These are phyloP conservation scores for Heliconius congener DNA, from an alignment of 1,140 invertebrate genomes.

Conservation along the genomic window DNA sequence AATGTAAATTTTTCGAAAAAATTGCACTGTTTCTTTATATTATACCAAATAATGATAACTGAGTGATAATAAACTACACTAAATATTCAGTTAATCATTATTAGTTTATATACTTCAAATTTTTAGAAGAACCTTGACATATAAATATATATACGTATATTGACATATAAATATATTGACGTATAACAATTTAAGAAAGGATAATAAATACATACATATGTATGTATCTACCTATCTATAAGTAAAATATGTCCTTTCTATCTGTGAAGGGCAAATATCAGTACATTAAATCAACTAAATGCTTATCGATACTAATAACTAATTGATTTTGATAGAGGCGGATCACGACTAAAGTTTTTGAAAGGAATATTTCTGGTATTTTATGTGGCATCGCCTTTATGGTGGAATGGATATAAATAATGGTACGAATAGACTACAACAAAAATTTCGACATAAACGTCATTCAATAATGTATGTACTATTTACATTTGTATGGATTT, in stretches of 20 bases:
- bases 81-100: neutral
- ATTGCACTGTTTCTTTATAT: no score
- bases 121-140: neutral
- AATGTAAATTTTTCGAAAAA: no score
- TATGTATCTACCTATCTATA: neutral
- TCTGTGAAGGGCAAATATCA: neutral
- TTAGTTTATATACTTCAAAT: neutral
- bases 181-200: neutral
- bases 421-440: no score
- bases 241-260: slow-evolving; percentile 6
- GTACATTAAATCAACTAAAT: neutral
- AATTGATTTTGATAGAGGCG: neutral
- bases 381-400: no score
- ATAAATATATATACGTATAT: no score
- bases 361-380: no score
- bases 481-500: no score
- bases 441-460: no score
- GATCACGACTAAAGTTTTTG: neutral
- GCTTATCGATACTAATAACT: neutral
- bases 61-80: neutral
- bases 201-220: neutral
- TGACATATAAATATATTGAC: slow-evolving; percentile 13
- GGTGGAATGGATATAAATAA: no score
- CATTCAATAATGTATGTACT: no score
- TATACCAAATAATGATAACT: no score